Evolutionary conservation across 2,113 vertebrate genomes (phyloP).

Genomic region (Antechinus stuartii): DNA sequence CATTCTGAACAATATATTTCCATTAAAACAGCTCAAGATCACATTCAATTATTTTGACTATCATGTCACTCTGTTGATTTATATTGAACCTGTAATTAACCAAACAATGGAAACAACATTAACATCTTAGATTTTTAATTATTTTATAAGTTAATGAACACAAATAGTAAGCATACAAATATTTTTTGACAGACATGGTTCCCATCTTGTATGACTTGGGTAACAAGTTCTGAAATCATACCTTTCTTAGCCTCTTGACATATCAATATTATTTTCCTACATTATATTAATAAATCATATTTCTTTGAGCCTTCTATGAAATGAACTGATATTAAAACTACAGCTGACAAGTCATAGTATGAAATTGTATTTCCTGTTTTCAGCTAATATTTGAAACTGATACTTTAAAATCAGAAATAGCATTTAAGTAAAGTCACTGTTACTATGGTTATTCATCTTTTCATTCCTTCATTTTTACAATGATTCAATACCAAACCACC

Average conservation of each 20-base stretch:
- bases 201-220: not conserved
- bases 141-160: slow-evolving; percentile 28
- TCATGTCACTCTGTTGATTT: not conserved
- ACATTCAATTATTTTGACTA: not conserved
- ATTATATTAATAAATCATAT: slow-evolving; percentile 21
- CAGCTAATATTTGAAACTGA: slow-evolving; percentile 25
- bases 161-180: not conserved
- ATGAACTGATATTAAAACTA: slow-evolving; percentile 24
- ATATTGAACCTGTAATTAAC: not conserved
- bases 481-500: slow-evolving; percentile 50
- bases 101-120: not conserved
- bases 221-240: not conserved
- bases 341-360: slow-evolving; percentile 32
- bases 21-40: not conserved
- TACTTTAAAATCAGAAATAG: slow-evolving; percentile 49
- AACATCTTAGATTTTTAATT: not conserved
- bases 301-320: not conserved
- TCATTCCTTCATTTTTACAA: slow-evolving; percentile 54
- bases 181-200: not conserved
- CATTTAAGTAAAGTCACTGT: slow-evolving; percentile 59
- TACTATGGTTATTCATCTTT: not conserved
- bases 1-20: not conserved
- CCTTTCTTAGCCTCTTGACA: not conserved
- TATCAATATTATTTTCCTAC: not conserved
- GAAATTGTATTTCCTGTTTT: slow-evolving; percentile 50